Conservation (phyloP, 2,113 vertebrate genomes). For the Turnix velox region DNA sequence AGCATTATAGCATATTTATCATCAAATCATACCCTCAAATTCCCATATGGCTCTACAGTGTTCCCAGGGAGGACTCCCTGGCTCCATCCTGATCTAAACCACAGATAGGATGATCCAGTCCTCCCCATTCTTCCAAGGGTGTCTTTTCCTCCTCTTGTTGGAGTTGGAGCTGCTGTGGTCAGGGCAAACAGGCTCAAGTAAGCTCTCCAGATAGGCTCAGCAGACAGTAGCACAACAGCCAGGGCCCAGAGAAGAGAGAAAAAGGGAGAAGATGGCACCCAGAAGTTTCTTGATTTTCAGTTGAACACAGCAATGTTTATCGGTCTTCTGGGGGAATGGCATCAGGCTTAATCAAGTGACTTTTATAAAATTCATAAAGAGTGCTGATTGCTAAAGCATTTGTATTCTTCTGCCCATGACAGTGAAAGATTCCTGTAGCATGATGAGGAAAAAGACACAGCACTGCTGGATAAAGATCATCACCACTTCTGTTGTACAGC, state of each 20-base stretch:
- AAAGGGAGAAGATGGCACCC: background rate
- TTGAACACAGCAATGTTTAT: background rate
- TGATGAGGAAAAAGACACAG: background rate
- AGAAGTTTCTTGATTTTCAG: background rate
- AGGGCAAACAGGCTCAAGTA: background rate
- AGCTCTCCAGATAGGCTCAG: background rate
- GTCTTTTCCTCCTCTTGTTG: background rate
- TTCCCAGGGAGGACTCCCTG: background rate
- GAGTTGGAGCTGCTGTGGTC: background rate
- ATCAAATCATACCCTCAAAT: background rate
- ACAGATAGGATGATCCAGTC: background rate
- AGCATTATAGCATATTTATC: fast-evolving
- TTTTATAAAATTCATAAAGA: background rate
- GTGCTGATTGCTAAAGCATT: background rate
- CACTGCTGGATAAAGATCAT: background rate
- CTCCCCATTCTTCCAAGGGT: background rate
- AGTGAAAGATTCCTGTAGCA: background rate
- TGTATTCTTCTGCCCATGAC: background rate
- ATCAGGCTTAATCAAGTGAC: background rate
- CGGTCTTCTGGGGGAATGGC: background rate
- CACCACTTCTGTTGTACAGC: background rate
- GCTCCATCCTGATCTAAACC: background rate
- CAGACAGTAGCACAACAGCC: background rate
- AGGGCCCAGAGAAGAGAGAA: background rate
- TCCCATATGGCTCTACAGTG: background rate